Conservation (phyloP, 1,140 invertebrate genomes). For the Polypedilum vanderplanki region DNA sequence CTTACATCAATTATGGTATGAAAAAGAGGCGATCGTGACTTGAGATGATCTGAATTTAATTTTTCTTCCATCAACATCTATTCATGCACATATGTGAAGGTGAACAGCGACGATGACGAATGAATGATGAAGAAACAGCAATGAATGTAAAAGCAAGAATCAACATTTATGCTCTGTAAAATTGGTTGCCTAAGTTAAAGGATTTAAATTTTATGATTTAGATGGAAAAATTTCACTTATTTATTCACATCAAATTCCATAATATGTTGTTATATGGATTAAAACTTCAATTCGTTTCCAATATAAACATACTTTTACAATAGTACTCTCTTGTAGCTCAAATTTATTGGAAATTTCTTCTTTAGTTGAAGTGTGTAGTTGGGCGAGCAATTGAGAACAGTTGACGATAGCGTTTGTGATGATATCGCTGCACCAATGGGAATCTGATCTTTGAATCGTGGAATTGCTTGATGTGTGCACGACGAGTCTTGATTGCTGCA, state of each 20-base stretch:
- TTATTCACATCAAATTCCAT: background rate
- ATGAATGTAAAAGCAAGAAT: too few species aligned
- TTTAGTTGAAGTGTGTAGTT: constrained; percentile 74
- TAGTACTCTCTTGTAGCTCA: background rate
- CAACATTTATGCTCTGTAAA: too few species aligned
- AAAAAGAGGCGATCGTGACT: too few species aligned
- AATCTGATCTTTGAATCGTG: constrained; percentile 94
- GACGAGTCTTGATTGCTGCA: constrained; percentile 76
- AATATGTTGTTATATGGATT: background rate
- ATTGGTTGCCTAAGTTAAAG: too few species aligned
- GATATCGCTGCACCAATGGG: constrained; percentile 90
- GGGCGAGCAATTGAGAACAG: constrained; percentile 83
- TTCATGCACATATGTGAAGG: too few species aligned
- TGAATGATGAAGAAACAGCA: too few species aligned
- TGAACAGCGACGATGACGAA: too few species aligned
- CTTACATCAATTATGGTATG: too few species aligned
- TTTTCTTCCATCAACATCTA: too few species aligned
- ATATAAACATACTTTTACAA: background rate
- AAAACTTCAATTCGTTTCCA: background rate
- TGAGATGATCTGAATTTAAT: too few species aligned
- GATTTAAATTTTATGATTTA: background rate
- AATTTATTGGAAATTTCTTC: background rate
- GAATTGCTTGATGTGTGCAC: constrained; percentile 96
- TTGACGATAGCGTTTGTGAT: constrained; percentile 70
- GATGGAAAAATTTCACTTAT: background rate